Conservation (phyloP, 2,113 vertebrate species). For the Lichenostomus cassidix region DNA sequence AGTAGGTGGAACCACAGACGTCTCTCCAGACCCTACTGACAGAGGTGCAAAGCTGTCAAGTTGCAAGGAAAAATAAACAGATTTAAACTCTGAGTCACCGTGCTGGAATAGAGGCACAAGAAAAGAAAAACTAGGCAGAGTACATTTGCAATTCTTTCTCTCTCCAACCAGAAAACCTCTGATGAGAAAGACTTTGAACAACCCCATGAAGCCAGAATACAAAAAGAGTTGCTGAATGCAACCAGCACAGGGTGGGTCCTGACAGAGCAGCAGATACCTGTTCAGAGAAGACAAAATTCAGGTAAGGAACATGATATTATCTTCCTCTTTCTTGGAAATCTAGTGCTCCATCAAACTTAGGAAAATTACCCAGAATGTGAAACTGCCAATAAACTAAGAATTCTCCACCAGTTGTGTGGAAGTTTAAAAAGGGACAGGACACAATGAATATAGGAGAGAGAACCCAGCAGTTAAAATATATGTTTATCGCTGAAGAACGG, state of each 20-base stretch:
- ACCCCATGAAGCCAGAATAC: constrained; percentile 67
- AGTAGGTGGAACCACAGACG: background rate
- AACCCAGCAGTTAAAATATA: background rate
- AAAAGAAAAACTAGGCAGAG: constrained; percentile 66
- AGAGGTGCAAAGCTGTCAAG: constrained; percentile 53
- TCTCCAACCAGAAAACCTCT: constrained; percentile 73
- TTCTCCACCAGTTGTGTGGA: background rate
- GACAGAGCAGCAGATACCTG: constrained; percentile 65
- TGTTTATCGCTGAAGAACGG: background rate
- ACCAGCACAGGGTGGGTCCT: constrained; percentile 70
- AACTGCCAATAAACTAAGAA: background rate
- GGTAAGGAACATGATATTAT: constrained; percentile 65
- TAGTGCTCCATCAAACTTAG: constrained; percentile 68
- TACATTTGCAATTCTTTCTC: constrained; percentile 75
- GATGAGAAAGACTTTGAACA: constrained; percentile 70
- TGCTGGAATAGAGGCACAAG: constrained; percentile 56
- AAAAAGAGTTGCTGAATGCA: constrained; percentile 72
- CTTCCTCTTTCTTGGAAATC: constrained; percentile 73
- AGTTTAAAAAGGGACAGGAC: background rate
- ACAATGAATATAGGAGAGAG: background rate
- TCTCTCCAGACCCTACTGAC: constrained; percentile 46
- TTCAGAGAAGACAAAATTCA: constrained; percentile 73
- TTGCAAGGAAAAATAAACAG: constrained; percentile 46
- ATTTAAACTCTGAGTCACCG: constrained; percentile 54
- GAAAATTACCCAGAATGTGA: background rate